phyloP scores from a whole-genome alignment of 2,888 invertebrate genomes.

The Dryocosmus kuriphilus region DNA sequence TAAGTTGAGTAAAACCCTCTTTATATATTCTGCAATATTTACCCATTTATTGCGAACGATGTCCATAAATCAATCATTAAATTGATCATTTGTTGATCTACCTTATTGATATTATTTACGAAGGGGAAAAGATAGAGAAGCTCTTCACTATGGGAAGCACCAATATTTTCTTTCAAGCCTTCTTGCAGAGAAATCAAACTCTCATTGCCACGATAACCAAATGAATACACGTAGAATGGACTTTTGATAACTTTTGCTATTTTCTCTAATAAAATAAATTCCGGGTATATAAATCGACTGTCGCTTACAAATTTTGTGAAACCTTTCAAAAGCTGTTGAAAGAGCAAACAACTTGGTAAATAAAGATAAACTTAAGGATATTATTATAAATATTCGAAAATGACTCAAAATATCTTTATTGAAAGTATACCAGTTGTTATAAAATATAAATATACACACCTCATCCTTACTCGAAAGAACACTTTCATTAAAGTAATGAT shows the following conservation, averaged over 20 bases:
- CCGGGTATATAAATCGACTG: slow-evolving; percentile 11
- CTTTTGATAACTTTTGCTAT: neutral
- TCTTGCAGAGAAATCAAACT: slow-evolving; percentile 8
- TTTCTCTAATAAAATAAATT: neutral
- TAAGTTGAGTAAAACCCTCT: neutral
- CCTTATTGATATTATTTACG: neutral
- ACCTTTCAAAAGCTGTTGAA: neutral
- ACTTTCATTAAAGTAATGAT: slow-evolving; percentile 15
- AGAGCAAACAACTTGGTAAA: neutral
- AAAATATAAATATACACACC: neutral
- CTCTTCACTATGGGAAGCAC: slow-evolving; percentile 12
- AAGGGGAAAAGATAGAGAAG: slow-evolving; percentile 24
- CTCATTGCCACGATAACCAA: slow-evolving; percentile 24
- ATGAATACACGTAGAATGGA: neutral
- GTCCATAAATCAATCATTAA: slow-evolving; percentile 33
- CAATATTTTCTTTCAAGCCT: slow-evolving; percentile 19
- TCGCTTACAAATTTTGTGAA: slow-evolving; percentile 20
- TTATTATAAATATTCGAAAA: no score
- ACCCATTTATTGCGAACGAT: slow-evolving; percentile 24
- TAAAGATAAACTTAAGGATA: neutral
- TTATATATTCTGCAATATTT: neutral
- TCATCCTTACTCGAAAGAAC: neutral
- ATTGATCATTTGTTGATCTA: slow-evolving; percentile 20
- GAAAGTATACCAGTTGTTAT: neutral
- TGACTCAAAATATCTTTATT: no score